Percentiles rank a stretch among this genome's conserved stretches.
Conservation (phyloP, 2,888 invertebrate genomes). For the Branchinecta sandiegonensis region DNA sequence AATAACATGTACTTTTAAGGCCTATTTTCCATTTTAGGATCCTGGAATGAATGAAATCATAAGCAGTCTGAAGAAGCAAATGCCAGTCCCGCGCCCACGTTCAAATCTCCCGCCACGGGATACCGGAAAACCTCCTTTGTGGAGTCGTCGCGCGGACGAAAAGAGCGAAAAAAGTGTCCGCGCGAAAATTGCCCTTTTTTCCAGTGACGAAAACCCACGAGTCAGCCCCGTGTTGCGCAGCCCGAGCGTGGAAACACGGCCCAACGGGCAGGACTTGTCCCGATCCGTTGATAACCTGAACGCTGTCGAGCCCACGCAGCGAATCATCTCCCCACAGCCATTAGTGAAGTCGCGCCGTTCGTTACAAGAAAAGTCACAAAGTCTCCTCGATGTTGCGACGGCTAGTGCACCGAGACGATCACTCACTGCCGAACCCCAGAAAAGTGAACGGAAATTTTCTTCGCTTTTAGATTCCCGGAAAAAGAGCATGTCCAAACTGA, state of each 20-base stretch:
- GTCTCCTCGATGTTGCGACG: slow-evolving; percentile 36
- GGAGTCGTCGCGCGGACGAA: slow-evolving; percentile 43
- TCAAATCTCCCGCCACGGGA: slow-evolving; percentile 22
- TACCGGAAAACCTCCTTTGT: slow-evolving; percentile 17
- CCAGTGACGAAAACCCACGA: slow-evolving; percentile 37
- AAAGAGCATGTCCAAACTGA: slow-evolving; percentile 63
- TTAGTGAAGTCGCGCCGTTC: slow-evolving; percentile 24
- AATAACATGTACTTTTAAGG: too few species aligned
- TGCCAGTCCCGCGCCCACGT: slow-evolving; percentile 21
- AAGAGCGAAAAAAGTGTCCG: slow-evolving; percentile 64
- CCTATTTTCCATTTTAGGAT: slow-evolving; percentile 2
- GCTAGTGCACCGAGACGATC: slow-evolving; percentile 21
- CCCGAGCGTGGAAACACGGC: not conserved
- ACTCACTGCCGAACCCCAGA: slow-evolving; percentile 37
- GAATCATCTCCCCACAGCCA: slow-evolving; percentile 1
- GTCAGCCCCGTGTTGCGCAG: not conserved
- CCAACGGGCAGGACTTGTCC: slow-evolving; percentile 9
- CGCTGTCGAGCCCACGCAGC: not conserved
- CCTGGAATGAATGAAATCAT: slow-evolving; percentile 22
- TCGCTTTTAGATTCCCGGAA: slow-evolving; percentile 64
- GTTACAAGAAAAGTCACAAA: slow-evolving; percentile 39
- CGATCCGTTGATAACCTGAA: slow-evolving; percentile 21
- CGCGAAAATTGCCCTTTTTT: slow-evolving; percentile 77
- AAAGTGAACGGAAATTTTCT: slow-evolving; percentile 46
- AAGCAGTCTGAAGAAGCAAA: slow-evolving; percentile 22